Conservation (phyloP, 2,797 vertebrate species). For the Pitangus sulphuratus region DNA sequence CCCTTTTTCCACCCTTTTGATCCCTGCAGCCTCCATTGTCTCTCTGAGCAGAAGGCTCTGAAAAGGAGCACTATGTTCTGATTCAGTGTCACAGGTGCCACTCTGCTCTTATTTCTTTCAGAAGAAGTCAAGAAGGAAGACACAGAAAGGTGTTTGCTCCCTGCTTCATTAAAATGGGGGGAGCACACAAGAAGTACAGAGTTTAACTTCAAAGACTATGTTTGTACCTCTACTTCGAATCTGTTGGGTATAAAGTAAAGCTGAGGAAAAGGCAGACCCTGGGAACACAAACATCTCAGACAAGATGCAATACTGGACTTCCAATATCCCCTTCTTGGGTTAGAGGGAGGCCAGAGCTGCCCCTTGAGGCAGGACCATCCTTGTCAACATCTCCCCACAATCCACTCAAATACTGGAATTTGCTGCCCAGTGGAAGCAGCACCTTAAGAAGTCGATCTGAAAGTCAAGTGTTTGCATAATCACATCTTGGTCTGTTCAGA, state of each 20-base stretch:
- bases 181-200: not conserved
- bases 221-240: not conserved
- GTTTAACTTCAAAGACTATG: not conserved
- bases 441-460: slow-evolving; percentile 25
- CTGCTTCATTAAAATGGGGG: not conserved
- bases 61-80: not conserved
- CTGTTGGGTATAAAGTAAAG: not conserved
- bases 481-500: slow-evolving; percentile 56
- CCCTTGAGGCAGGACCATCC: not conserved
- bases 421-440: slow-evolving; percentile 9
- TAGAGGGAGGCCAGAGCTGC: not conserved
- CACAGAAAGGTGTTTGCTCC: not conserved
- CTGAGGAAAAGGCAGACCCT: not conserved
- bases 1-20: not conserved
- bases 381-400: not conserved
- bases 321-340: not conserved
- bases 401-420: not conserved
- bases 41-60: not conserved
- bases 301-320: not conserved
- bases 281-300: not conserved
- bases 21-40: not conserved
- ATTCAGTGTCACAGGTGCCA: not conserved
- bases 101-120: not conserved
- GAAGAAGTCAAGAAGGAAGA: not conserved
- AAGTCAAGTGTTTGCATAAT: slow-evolving; percentile 31